phyloP scores from a whole-genome alignment of 92 coral and sea anemone genomes.

The Heliopora coerulea region DNA sequence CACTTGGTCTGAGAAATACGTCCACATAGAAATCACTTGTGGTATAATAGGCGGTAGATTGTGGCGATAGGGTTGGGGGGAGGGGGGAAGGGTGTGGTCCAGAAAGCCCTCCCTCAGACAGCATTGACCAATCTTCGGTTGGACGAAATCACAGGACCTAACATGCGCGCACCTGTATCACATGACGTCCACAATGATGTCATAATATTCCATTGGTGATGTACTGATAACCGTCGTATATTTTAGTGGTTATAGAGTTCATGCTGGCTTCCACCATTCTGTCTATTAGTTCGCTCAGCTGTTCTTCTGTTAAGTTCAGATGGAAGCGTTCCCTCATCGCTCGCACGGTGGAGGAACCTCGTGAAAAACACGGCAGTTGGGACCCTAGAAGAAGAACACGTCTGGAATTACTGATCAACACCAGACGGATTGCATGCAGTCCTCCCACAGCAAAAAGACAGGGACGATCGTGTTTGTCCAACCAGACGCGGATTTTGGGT shows the following conservation, averaged over 20 bases:
- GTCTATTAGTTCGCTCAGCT: conserved; percentile 80
- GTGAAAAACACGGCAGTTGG: conserved; percentile 92
- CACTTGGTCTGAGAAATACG: no score
- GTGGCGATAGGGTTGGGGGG: no score
- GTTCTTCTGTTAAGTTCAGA: conserved; percentile 96
- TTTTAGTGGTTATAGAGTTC: conserved; percentile 89
- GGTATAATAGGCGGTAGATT: no score
- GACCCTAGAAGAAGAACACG: conserved; percentile 59
- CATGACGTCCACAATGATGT: conserved; percentile 32
- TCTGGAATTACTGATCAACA: not conserved
- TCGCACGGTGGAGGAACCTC: conserved; percentile 91
- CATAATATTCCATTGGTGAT: conserved; percentile 92
- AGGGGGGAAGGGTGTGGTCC: not conserved
- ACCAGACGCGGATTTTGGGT: no score
- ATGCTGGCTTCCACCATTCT: conserved; percentile 92
- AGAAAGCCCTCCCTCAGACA: not conserved
- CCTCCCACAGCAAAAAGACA: no score
- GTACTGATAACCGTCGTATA: conserved; percentile 98
- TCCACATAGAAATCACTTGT: no score
- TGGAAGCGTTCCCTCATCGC: conserved; percentile 96
- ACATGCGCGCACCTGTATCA: not conserved
- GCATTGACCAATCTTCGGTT: not conserved
- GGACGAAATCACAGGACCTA: not conserved
- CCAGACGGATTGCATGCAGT: no score
- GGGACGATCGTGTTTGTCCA: no score